Evolutionary conservation across 1,140 invertebrate species (phyloP).

Genomic region (Drosophila trapezifrons): DNA sequence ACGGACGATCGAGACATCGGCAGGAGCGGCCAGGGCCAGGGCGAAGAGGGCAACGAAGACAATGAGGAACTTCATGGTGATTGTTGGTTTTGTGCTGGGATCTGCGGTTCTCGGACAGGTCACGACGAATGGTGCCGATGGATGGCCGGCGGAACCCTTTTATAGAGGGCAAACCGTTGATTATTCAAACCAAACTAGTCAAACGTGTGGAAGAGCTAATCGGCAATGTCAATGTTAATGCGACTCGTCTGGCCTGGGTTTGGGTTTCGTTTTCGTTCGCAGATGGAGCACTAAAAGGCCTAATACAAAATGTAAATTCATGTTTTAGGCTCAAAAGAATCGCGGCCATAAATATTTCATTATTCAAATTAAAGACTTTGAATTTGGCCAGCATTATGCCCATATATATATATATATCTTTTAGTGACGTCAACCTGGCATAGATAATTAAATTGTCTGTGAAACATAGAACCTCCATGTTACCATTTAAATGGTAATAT

Average conservation of each 20-base stretch:
- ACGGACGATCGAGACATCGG: background rate
- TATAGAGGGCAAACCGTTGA: conserved; percentile 30
- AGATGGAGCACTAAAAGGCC: conserved; percentile 31
- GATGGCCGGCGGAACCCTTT: conserved; percentile 33
- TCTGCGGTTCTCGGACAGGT: conserved; percentile 47
- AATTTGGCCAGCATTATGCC: conserved; percentile 18
- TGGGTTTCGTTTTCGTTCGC: conserved; percentile 40
- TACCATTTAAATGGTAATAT: conserved; percentile 6
- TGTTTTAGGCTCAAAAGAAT: conserved; percentile 30
- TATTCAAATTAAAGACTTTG: conserved; percentile 34
- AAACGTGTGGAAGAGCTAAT: conserved; percentile 46
- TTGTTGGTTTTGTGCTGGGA: conserved; percentile 34
- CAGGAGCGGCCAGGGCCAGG: conserved; percentile 47
- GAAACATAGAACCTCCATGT: background rate
- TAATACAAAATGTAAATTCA: conserved; percentile 39
- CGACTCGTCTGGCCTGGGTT: conserved; percentile 30
- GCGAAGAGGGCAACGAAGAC: conserved; percentile 75
- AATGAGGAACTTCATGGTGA: conserved; percentile 72
- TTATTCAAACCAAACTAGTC: conserved; percentile 50
- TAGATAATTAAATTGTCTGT: background rate
- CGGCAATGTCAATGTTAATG: conserved; percentile 47
- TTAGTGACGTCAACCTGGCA: conserved; percentile 43
- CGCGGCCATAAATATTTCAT: conserved; percentile 48
- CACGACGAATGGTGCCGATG: conserved; percentile 34
- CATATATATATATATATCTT: conserved; percentile 3